phyloP scores from a whole-genome alignment of 2,797 vertebrate genomes.

The Poeciliopsis presidionis region DNA sequence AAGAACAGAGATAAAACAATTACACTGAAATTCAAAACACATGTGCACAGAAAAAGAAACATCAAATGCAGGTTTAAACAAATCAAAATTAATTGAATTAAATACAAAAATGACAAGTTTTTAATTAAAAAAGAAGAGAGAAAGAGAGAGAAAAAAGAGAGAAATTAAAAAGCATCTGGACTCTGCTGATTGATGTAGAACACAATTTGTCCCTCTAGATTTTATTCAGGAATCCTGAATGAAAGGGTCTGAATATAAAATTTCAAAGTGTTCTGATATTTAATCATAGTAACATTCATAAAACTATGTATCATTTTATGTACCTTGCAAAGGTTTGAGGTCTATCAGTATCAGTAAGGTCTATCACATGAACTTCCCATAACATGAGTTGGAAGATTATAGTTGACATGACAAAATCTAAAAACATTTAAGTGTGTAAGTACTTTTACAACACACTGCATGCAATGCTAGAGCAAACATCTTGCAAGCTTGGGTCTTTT shows the following conservation, averaged over 20 bases:
- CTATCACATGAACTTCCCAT: background rate
- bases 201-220: no score
- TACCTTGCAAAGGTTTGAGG: background rate
- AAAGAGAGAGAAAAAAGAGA: background rate
- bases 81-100: background rate
- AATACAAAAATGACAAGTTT: background rate
- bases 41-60: background rate
- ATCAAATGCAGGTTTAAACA: background rate
- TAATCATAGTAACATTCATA: background rate
- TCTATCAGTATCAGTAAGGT: no score
- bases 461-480: background rate
- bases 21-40: background rate
- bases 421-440: background rate
- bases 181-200: no score
- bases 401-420: background rate
- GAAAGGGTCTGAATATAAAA: no score
- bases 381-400: background rate
- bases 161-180: background rate
- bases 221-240: no score
- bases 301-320: background rate
- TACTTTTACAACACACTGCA: background rate
- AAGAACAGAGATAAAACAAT: background rate
- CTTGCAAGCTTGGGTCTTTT: background rate
- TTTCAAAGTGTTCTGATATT: background rate
- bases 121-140: background rate